phyloP scores from a whole-genome alignment of 2,888 invertebrate species.

The Ophion ellenae region DNA sequence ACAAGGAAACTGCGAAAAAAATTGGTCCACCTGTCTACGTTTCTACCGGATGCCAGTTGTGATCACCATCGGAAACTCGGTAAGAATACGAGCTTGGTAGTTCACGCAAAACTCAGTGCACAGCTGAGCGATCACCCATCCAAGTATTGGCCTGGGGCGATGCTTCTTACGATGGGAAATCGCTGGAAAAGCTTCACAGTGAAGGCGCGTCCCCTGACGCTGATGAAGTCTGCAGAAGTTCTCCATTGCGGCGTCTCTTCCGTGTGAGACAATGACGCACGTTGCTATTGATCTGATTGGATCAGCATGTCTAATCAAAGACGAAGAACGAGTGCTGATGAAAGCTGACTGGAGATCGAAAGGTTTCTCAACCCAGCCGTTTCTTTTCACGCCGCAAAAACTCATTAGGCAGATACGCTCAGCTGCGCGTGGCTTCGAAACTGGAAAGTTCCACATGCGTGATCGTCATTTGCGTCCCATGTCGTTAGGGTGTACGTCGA shows the following conservation, averaged over 20 bases:
- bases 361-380: neutral
- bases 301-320: neutral
- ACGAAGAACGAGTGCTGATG: neutral
- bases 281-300: neutral
- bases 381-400: neutral
- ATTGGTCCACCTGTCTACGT: too few relatives aligned
- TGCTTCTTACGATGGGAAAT: too few relatives aligned
- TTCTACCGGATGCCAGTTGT: too few relatives aligned
- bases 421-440: conserved; percentile 7
- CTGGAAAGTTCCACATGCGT: conserved; percentile 20
- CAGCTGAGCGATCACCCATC: too few relatives aligned
- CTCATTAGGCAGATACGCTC: neutral
- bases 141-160: too few relatives aligned
- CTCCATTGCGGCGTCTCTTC: neutral
- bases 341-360: neutral
- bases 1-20: too few relatives aligned
- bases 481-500: conserved; percentile 55
- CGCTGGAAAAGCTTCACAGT: too few relatives aligned
- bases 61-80: neutral
- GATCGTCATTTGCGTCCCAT: conserved; percentile 31
- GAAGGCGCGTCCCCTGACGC: too few relatives aligned
- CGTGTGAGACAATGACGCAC: neutral
- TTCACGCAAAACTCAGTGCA: too few relatives aligned
- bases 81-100: neutral
- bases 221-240: neutral